Conservation (phyloP, 2,888 invertebrate species). For the Drosophila sordidula region DNA sequence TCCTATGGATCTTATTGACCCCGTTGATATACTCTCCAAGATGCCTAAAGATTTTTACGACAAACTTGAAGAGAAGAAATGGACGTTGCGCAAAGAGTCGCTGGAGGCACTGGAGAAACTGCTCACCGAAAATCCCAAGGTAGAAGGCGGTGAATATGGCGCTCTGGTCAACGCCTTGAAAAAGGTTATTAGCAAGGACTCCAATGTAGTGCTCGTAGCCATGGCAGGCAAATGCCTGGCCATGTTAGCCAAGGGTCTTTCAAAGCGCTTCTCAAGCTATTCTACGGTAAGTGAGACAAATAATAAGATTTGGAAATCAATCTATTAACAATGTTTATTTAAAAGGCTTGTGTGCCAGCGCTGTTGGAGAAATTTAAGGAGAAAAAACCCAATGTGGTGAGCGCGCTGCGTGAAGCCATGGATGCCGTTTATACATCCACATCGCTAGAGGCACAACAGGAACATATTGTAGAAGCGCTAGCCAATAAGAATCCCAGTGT, state of each 20-base stretch:
- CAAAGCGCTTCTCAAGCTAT: conserved; percentile 94
- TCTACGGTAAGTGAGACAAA: conserved; percentile 86
- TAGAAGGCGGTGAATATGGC: conserved; percentile 97
- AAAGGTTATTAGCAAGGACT: conserved; percentile 96
- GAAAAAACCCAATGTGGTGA: conserved; percentile 96
- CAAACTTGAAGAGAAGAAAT: conserved; percentile 96
- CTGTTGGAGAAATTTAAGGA: conserved; percentile 98
- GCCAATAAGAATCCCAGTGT: conserved; percentile 96
- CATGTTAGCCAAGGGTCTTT: conserved; percentile 93
- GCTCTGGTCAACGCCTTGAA: conserved; percentile 94
- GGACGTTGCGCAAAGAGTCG: conserved; percentile 98
- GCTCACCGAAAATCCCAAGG: conserved; percentile 90
- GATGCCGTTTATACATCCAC: conserved; percentile 95
- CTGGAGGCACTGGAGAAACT: conserved; percentile 93
- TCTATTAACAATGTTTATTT: not conserved
- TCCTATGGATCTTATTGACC: conserved; percentile 95
- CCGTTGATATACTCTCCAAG: conserved; percentile 96
- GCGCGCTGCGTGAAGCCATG: conserved; percentile 93
- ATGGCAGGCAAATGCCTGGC: conserved; percentile 93
- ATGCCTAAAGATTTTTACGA: conserved; percentile 98
- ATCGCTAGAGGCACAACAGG: conserved; percentile 92
- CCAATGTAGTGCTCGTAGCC: conserved; percentile 97
- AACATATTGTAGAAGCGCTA: conserved; percentile 93
- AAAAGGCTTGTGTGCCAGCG: conserved; percentile 89
- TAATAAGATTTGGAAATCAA: not conserved